Conservation (phyloP, 2,888 invertebrate species). For the Macaria liturata region DNA sequence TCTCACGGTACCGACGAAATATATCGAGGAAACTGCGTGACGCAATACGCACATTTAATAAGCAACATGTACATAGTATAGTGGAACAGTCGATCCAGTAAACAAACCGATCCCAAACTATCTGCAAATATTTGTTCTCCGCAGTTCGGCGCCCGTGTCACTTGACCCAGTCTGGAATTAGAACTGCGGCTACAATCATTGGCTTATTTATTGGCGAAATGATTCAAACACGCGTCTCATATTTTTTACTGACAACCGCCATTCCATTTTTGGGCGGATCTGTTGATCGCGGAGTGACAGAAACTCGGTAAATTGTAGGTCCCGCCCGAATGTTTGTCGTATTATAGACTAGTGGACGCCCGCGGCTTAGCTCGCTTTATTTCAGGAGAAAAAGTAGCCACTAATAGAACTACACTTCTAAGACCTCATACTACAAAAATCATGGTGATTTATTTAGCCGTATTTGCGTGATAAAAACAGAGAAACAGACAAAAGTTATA, state of each 20-base stretch:
- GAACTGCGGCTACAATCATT: constrained; percentile 8
- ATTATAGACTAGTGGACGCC: no score
- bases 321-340: no score
- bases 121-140: constrained; percentile 20
- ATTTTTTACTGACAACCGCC: background rate
- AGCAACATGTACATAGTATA: background rate
- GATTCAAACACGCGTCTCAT: background rate
- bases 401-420: no score
- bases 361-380: no score
- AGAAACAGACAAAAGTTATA: no score
- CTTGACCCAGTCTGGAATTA: constrained; percentile 18
- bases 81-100: constrained; percentile 1
- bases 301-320: no score
- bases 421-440: no score
- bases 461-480: no score
- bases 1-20: background rate
- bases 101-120: constrained; percentile 18
- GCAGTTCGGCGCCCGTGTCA: constrained; percentile 19
- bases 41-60: constrained; percentile 15
- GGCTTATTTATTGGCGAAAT: constrained; percentile 11
- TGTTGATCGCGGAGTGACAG: no score
- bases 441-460: no score
- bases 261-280: background rate
- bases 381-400: no score
- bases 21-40: background rate